phyloP scores from a whole-genome alignment of 2,113 vertebrate genomes.

The Xenopus borealis region DNA sequence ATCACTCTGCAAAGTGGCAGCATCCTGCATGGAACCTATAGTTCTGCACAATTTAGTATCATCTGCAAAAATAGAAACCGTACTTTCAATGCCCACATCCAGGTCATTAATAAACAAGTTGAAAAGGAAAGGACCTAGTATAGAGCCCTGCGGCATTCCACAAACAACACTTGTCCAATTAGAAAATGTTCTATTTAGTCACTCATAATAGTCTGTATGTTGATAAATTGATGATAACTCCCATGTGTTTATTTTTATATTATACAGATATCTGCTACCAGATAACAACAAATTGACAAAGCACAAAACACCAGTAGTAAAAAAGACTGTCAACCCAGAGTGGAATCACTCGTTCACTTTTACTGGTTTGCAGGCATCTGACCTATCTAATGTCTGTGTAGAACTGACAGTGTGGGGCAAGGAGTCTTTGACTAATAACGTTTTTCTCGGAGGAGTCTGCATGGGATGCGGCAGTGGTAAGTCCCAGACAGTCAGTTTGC shows the following conservation, averaged over 20 bases:
- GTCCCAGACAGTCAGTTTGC: constrained; percentile 2
- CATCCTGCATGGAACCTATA: no score
- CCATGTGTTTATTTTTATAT: neutral
- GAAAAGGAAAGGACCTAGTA: no score
- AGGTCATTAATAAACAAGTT: no score
- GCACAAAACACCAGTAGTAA: constrained; percentile 90
- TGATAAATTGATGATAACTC: no score
- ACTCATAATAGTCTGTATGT: no score
- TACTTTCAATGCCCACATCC: no score
- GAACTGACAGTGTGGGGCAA: constrained; percentile 97
- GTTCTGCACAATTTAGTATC: no score
- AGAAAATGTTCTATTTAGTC: no score
- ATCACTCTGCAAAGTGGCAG: no score
- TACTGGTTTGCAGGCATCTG: constrained; percentile 77
- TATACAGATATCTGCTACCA: constrained; percentile 85
- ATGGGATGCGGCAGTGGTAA: constrained; percentile 86
- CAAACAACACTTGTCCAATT: no score
- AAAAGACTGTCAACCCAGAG: constrained; percentile 84
- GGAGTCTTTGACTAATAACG: constrained; percentile 89
- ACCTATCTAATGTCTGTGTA: constrained; percentile 84
- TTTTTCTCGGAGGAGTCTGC: constrained; percentile 91
- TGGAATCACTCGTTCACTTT: constrained; percentile 96
- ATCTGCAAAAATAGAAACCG: no score
- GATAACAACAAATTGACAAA: constrained; percentile 92
- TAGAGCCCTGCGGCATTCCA: no score